Percentiles rank a stretch among this genome's conserved stretches.
Conservation (phyloP, 2,797 vertebrate genomes). For the Mionectes olivaceus region DNA sequence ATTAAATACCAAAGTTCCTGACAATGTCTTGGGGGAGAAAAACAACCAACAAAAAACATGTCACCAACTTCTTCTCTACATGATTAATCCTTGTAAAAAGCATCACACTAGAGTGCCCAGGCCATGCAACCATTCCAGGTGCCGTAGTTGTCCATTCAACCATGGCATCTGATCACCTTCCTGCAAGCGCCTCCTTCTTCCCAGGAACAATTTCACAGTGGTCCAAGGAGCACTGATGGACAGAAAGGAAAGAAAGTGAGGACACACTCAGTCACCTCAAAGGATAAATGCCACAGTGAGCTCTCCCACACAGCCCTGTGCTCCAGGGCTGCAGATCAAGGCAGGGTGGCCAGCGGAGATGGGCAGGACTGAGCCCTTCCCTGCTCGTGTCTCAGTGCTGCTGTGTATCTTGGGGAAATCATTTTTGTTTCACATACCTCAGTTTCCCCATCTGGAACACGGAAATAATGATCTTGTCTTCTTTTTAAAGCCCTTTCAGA, state of each 20-base stretch:
- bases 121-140: accelerated
- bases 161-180: accelerated
- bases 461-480: conserved; percentile 21
- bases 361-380: neutral
- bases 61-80: neutral
- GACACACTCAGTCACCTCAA: neutral
- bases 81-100: neutral
- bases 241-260: neutral
- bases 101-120: neutral
- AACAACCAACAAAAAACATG: neutral
- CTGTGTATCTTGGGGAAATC: neutral
- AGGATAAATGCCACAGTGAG: neutral
- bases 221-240: neutral
- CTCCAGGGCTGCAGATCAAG: neutral
- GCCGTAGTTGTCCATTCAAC: neutral
- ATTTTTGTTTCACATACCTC: neutral
- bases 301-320: neutral
- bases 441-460: neutral
- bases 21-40: neutral
- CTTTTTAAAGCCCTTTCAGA: conserved; percentile 48
- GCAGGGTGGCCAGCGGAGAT: accelerated
- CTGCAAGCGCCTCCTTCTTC: neutral
- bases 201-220: neutral
- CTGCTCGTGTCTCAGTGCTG: neutral
- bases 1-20: neutral